Base-by-base conservation (phyloP, 2,888 invertebrate species). In the Agonum fuliginosum region DNA sequence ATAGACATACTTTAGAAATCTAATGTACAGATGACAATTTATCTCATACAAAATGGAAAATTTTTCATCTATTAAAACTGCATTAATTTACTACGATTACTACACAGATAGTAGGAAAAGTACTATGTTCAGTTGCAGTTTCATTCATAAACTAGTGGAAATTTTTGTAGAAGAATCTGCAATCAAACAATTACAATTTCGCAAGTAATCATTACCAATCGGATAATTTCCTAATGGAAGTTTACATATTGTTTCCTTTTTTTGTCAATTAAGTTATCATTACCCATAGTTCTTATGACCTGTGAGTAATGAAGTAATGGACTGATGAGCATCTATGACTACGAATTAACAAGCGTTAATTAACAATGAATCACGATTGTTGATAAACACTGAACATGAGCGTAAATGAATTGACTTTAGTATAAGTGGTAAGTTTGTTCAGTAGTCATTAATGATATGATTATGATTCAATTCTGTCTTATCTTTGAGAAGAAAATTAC, bases 331-430 rank as follows among this genome's bases (percentile, higher is more conserved):
- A 58, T 30, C 58, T 30, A 58, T 30, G 14, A 58, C 58, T 8
- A n/a, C 5, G 14, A 27, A 27, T 58, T n/a, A 58, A 58, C 58
- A 58, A 58, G 17, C 58, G 20, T 58, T 58, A 58, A 58, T 58
- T 58, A 58, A 30, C n/a, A 12, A 5, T 58, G 58, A 58, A 6
- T 58, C 58, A 58, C 1, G 27, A 58, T 24, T 58, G 58, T 58
- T 58, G 24, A 58, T 30, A 58, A 24, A 30, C 46, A 46, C 8
- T 30, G 27, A 24, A 30, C 46, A 46, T 17, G 30, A 30, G 4
- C 30, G 30, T 30, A 46, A 46, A 17, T 46, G 37, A 37, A 37
- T 37, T 37, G 37, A n/a, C 37, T 37, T 37, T 3, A 30, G 37
- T 12, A 12, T 37, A 37, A 37, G 37, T 37, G 37, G 37, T 37